Conservation (phyloP, 2,797 vertebrate genomes). For the Pseudomugil tenellus region DNA sequence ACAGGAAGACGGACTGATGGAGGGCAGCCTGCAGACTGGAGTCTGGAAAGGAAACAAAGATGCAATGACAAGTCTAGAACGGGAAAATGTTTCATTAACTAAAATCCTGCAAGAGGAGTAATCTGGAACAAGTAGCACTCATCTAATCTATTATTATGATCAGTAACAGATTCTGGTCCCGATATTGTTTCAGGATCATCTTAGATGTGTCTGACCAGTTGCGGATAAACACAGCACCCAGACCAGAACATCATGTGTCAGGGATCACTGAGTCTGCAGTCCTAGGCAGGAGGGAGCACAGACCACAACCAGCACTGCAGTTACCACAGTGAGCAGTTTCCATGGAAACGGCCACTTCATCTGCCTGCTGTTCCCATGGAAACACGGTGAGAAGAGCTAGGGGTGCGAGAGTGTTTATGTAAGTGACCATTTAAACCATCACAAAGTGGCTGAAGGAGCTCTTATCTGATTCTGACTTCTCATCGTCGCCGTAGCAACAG, state of each 20-base stretch:
- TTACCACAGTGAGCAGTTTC: constrained; percentile 43
- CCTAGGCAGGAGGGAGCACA: not conserved
- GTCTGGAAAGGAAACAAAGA: constrained; percentile 6
- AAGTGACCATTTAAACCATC: constrained; percentile 5
- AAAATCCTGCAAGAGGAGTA: no score
- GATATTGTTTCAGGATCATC: no score
- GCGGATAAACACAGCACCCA: no score
- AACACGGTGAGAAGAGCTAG: constrained; percentile 13
- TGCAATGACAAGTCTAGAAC: not conserved
- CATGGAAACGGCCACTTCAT: constrained; percentile 48
- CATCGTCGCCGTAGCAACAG: not conserved
- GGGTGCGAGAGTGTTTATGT: not conserved
- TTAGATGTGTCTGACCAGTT: no score
- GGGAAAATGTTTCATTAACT: no score
- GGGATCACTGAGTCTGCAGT: constrained; percentile 1
- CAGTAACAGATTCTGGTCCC: no score
- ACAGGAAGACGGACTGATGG: constrained; percentile 80
- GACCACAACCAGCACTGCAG: constrained; percentile 29
- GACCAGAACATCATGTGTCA: no score
- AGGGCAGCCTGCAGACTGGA: constrained; percentile 69
- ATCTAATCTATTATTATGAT: no score
- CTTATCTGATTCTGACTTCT: not conserved
- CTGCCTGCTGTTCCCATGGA: constrained; percentile 52
- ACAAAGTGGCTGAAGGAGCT: not conserved
- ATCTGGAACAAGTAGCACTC: no score